phyloP scores from a whole-genome alignment of 1,140 invertebrate genomes.

The Oedothorax gibbosus region DNA sequence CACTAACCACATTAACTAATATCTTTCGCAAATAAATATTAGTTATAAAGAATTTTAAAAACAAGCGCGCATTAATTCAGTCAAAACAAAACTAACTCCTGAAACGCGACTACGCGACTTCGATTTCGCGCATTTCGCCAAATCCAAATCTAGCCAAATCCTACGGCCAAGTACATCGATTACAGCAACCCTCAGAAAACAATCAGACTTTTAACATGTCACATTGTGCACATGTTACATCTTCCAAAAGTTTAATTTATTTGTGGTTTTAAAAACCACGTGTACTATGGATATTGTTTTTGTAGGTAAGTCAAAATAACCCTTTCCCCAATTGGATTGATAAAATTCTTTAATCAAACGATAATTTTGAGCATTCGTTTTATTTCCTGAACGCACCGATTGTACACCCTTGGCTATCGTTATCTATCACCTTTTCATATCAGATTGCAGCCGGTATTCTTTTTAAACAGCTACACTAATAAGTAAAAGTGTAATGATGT shows the following conservation, averaged over 20 bases:
- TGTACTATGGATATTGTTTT: slow-evolving; percentile 53
- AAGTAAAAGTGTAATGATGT: too few relatives aligned
- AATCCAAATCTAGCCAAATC: too few relatives aligned
- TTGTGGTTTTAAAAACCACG: slow-evolving; percentile 51
- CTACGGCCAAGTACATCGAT: not conserved
- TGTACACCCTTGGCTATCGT: slow-evolving; percentile 9
- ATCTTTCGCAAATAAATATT: too few relatives aligned
- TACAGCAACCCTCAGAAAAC: slow-evolving; percentile 1
- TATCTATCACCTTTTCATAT: slow-evolving; percentile 1
- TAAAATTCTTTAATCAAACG: not conserved
- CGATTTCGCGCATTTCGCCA: too few relatives aligned
- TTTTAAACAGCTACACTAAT: too few relatives aligned
- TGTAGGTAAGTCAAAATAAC: slow-evolving; percentile 45
- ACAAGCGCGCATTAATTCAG: too few relatives aligned
- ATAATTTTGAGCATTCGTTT: slow-evolving; percentile 16
- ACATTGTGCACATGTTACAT: slow-evolving; percentile 47
- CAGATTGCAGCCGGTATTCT: not conserved
- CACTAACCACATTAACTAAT: too few relatives aligned
- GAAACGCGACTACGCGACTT: too few relatives aligned
- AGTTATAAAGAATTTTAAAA: too few relatives aligned
- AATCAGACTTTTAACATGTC: slow-evolving; percentile 19
- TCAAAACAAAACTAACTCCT: too few relatives aligned
- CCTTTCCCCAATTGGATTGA: not conserved
- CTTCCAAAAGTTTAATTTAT: slow-evolving; percentile 5
- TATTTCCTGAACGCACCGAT: slow-evolving; percentile 10